phyloP scores from a whole-genome alignment of 2,113 vertebrate genomes.

The Prochilodus magdalenae region DNA sequence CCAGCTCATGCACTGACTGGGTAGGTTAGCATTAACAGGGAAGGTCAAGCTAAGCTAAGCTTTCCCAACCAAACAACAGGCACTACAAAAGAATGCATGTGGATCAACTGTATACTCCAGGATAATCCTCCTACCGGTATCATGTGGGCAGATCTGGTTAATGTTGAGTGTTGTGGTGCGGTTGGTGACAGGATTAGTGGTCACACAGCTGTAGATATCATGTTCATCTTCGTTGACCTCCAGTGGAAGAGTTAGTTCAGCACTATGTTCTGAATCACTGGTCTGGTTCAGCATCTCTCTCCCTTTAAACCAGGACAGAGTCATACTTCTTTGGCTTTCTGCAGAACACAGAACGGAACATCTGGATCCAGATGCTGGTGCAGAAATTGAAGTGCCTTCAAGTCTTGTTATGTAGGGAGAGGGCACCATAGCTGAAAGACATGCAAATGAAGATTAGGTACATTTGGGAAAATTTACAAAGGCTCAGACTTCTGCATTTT shows the following conservation, averaged over 20 bases:
- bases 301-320: conserved; percentile 28
- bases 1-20: too few species aligned
- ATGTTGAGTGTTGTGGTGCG: neutral
- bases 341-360: conserved; percentile 38
- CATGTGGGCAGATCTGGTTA: neutral
- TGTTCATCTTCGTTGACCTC: neutral
- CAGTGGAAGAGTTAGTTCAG: neutral
- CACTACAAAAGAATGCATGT: too few species aligned
- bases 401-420: neutral
- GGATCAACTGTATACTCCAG: too few species aligned
- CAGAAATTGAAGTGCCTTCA: too few species aligned
- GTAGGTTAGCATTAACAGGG: too few species aligned
- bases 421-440: neutral
- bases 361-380: neutral
- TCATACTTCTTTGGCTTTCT: conserved; percentile 28
- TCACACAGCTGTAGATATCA: neutral
- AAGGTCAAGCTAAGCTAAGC: too few species aligned
- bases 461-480: too few species aligned
- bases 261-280: neutral
- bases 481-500: too few species aligned
- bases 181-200: neutral
- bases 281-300: neutral
- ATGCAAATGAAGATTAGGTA: neutral
- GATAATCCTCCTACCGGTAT: neutral
- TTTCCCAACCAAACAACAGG: too few species aligned